These are phyloP conservation scores for Patella depressa DNA, from an alignment of 2,888 invertebrate species.

Conservation along the genomic window DNA sequence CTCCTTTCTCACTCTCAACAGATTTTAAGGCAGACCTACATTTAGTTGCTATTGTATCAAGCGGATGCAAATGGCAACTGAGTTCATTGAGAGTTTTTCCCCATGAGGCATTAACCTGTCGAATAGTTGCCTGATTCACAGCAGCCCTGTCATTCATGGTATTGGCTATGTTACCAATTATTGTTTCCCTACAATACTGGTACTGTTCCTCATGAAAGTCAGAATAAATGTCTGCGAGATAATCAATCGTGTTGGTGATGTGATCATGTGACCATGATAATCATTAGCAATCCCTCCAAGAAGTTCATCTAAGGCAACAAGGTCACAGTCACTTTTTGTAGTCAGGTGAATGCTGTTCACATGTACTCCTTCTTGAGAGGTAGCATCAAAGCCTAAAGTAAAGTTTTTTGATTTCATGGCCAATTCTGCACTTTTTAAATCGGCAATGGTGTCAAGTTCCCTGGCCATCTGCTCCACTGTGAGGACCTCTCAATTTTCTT, in stretches of 20 bases:
- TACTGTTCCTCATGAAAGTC: slow-evolving; percentile 19
- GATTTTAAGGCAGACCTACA: slow-evolving; percentile 21
- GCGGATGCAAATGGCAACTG: slow-evolving; percentile 19
- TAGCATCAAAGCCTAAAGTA: slow-evolving; percentile 35
- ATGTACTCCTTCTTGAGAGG: slow-evolving; percentile 35
- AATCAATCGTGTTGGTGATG: slow-evolving; percentile 22
- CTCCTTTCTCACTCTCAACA: slow-evolving; percentile 19
- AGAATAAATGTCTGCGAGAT: slow-evolving; percentile 17
- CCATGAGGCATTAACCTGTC: slow-evolving; percentile 19
- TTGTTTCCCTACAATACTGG: slow-evolving; percentile 10
- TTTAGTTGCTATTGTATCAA: slow-evolving; percentile 25
- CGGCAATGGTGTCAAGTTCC: not conserved
- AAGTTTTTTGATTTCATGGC: slow-evolving; percentile 10
- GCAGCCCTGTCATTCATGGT: slow-evolving; percentile 34
- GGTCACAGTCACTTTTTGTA: slow-evolving; percentile 24
- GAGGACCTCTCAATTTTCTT: not conserved
- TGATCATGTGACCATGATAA: slow-evolving; percentile 26
- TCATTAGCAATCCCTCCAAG: slow-evolving; percentile 35
- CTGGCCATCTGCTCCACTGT: not conserved
- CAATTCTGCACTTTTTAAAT: not conserved
- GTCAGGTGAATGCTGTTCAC: slow-evolving; percentile 35
- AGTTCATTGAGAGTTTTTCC: slow-evolving; percentile 26
- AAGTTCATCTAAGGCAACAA: slow-evolving; percentile 28
- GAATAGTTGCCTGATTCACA: slow-evolving; percentile 27
- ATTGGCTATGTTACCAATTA: slow-evolving; percentile 29